These are phyloP conservation scores for Xestia rhomboidea DNA, from an alignment of 2,888 invertebrate genomes.

Conservation along the genomic window DNA sequence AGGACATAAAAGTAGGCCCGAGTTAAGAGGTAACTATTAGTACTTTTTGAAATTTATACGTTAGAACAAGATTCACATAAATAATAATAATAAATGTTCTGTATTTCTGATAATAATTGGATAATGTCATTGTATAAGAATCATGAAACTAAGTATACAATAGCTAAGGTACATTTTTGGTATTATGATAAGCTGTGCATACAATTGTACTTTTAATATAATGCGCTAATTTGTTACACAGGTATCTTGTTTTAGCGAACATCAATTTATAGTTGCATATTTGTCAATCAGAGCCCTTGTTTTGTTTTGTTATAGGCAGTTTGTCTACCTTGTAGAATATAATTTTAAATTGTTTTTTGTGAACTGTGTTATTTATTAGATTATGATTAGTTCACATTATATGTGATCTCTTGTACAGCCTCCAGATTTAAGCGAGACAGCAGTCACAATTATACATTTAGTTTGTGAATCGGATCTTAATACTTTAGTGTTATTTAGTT, in stretches of 20 bases:
- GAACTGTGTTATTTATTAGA: constrained; percentile 58
- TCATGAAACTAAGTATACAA: constrained; percentile 63
- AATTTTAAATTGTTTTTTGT: constrained; percentile 52
- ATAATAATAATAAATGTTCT: constrained; percentile 51
- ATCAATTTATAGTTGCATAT: constrained; percentile 40
- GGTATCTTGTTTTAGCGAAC: constrained; percentile 60
- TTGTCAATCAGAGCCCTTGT: constrained; percentile 45
- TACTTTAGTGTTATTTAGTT: constrained; percentile 66
- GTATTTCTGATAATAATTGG: constrained; percentile 41
- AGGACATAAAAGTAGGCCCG: constrained; percentile 75
- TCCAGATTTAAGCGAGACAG: constrained; percentile 45
- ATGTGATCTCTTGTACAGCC: constrained; percentile 58
- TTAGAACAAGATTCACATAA: constrained; percentile 69
- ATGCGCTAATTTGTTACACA: constrained; percentile 59
- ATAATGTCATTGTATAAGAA: constrained; percentile 44
- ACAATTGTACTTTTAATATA: constrained; percentile 55
- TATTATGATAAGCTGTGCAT: constrained; percentile 62
- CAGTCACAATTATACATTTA: constrained; percentile 52
- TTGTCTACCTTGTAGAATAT: constrained; percentile 64
- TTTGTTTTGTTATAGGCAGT: constrained; percentile 64
- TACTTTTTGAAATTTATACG: constrained; percentile 77
- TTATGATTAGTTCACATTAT: constrained; percentile 45
- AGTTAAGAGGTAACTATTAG: constrained; percentile 73
- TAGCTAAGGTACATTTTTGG: constrained; percentile 61
- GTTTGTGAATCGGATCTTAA: constrained; percentile 53